Conservation (phyloP, 2,797 vertebrate species). For the Smutsia temminckii region DNA sequence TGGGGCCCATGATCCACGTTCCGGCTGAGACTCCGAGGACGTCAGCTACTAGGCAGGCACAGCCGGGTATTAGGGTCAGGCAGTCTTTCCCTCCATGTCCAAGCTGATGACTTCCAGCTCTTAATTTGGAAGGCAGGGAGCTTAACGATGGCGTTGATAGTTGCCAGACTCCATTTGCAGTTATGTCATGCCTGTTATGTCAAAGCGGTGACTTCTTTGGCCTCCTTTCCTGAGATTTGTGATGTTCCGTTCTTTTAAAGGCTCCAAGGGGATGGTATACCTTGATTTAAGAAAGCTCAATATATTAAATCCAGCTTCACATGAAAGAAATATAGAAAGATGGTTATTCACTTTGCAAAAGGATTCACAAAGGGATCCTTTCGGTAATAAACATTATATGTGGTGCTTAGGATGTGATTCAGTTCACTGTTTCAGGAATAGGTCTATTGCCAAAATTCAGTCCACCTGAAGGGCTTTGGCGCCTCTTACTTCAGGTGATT, state of each 20-base stretch:
- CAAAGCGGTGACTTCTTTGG: conserved; percentile 38
- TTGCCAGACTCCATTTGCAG: background rate
- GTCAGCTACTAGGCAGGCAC: background rate
- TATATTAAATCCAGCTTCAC: conserved; percentile 62
- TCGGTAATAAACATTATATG: conserved; percentile 35
- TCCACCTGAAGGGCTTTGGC: background rate
- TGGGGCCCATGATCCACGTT: background rate
- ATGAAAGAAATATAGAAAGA: conserved; percentile 42
- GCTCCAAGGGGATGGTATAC: conserved; percentile 31
- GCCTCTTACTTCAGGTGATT: background rate
- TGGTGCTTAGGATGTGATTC: conserved; percentile 29
- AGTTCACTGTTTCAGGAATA: background rate
- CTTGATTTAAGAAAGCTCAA: conserved; percentile 69
- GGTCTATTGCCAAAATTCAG: background rate
- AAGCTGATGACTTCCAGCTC: background rate
- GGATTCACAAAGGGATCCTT: background rate
- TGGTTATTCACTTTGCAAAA: conserved; percentile 24
- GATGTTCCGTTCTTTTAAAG: conserved; percentile 37
- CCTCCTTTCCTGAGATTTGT: conserved; percentile 51
- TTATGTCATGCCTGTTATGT: background rate
- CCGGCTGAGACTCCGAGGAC: background rate
- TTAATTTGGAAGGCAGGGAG: background rate
- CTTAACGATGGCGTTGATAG: background rate
- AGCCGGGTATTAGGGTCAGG: background rate
- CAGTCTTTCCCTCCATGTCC: background rate